These are phyloP conservation scores for Leucophora obtusa DNA, from an alignment of 2,888 invertebrate genomes.

Conservation along the genomic window DNA sequence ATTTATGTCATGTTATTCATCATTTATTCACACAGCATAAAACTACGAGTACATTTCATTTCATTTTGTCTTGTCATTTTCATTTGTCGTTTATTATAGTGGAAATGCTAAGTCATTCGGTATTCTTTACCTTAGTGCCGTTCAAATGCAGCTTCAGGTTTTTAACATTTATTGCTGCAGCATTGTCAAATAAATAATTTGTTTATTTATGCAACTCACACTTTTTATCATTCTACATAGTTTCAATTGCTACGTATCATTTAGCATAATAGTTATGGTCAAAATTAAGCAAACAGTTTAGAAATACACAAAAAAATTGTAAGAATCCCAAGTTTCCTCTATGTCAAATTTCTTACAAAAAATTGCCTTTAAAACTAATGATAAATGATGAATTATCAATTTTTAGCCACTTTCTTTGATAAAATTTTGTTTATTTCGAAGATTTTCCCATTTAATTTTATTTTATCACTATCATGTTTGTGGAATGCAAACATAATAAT, in stretches of 20 bases:
- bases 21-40: constrained; percentile 33
- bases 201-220: constrained; percentile 57
- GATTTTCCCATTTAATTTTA: too few relatives aligned
- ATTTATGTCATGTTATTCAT: constrained; percentile 47
- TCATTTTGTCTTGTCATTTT: constrained; percentile 45
- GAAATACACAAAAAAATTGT: too few relatives aligned
- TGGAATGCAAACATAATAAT: too few relatives aligned
- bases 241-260: background rate
- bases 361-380: too few relatives aligned
- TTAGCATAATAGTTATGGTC: background rate
- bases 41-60: constrained; percentile 10
- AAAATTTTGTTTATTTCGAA: too few relatives aligned
- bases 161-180: constrained; percentile 30
- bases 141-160: constrained; percentile 11
- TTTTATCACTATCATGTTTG: too few relatives aligned
- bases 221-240: constrained; percentile 17
- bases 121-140: background rate
- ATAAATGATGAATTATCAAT: too few relatives aligned
- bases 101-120: constrained; percentile 42
- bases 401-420: too few relatives aligned
- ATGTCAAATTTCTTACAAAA: too few relatives aligned
- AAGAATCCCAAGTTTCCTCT: too few relatives aligned
- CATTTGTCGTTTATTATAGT: constrained; percentile 27
- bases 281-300: background rate
- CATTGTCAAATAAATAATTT: constrained; percentile 44